Conservation (phyloP, 2,888 invertebrate genomes). For the Rhingia rostrata region DNA sequence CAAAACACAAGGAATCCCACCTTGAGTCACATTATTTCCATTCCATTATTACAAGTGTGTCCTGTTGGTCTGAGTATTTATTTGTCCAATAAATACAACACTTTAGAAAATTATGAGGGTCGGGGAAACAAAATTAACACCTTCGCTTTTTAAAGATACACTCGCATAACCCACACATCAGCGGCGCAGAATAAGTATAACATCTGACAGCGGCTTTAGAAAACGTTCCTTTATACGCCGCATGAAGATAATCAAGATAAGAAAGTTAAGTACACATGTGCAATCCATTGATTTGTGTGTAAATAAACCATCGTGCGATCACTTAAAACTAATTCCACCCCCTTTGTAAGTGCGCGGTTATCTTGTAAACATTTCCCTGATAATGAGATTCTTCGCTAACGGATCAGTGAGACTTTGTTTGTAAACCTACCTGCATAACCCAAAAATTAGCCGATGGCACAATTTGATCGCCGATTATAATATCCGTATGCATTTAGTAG, state of each 20-base stretch:
- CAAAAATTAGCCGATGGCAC: conserved; percentile 83
- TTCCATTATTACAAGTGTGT: conserved; percentile 43
- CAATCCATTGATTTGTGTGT: conserved; percentile 42
- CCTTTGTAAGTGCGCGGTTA: background rate
- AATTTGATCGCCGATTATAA: conserved; percentile 83
- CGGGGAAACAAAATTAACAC: conserved; percentile 57
- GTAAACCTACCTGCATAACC: conserved; percentile 83
- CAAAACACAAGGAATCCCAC: conserved; percentile 22
- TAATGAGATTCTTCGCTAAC: background rate
- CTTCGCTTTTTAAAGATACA: conserved; percentile 61
- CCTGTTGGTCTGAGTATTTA: conserved; percentile 36
- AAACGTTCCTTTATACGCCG: conserved; percentile 29
- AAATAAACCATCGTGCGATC: conserved; percentile 37
- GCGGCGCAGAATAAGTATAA: background rate
- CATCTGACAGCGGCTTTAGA: too few species aligned
- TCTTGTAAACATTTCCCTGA: background rate
- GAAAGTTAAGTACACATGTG: conserved; percentile 50
- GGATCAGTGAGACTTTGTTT: background rate
- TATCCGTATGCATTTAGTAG: conserved; percentile 83
- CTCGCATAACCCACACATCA: conserved; percentile 20
- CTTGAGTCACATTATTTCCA: conserved; percentile 41
- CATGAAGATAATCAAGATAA: conserved; percentile 50
- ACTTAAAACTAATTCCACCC: background rate
- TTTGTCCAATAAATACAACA: conserved; percentile 42
- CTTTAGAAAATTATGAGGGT: conserved; percentile 18